Conservation (phyloP, 2,113 vertebrate genomes). For the Gallinago media region DNA sequence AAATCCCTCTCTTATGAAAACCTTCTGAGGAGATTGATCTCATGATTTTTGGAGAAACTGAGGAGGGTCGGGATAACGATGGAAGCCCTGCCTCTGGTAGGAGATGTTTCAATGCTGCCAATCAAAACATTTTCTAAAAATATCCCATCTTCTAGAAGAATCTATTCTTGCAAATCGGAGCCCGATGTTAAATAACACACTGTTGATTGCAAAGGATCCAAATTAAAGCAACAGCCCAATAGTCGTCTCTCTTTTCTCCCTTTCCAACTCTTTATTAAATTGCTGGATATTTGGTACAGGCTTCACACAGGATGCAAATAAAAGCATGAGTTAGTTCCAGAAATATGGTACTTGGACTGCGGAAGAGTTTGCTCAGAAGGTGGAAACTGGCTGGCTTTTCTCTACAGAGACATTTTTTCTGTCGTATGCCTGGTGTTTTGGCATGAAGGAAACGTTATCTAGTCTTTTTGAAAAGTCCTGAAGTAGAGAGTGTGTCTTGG, state of each 20-base stretch:
- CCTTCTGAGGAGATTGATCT: background rate
- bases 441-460: background rate
- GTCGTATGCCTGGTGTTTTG: background rate
- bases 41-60: background rate
- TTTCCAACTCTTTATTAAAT: background rate
- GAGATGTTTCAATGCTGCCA: background rate
- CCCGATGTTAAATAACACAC: background rate
- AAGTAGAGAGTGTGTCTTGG: conserved; percentile 4
- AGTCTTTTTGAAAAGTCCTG: background rate
- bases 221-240: background rate
- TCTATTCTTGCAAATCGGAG: background rate
- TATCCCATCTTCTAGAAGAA: background rate
- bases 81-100: background rate
- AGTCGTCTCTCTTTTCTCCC: background rate
- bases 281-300: background rate
- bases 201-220: background rate
- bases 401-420: background rate
- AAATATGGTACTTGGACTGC: background rate
- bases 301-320: background rate
- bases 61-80: background rate
- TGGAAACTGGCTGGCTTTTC: background rate
- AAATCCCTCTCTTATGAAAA: background rate
- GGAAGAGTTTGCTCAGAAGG: background rate
- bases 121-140: conserved; percentile 30
- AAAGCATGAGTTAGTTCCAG: background rate